Percentiles rank a stretch among this genome's conserved stretches.
Conservation (phyloP, 2,888 invertebrate genomes). For the Diabrotica balteata region DNA sequence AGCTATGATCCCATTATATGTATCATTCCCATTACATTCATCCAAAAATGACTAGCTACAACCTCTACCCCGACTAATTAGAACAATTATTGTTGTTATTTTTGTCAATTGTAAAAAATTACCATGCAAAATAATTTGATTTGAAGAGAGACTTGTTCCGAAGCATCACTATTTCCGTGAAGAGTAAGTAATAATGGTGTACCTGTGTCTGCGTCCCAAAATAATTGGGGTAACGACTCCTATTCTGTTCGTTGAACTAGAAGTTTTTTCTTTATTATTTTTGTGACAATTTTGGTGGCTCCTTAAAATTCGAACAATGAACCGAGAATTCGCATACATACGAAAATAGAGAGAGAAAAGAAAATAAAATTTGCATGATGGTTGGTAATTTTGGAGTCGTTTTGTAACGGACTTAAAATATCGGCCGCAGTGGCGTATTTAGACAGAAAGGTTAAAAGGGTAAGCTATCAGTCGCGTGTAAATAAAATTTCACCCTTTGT, state of each 20-base stretch:
- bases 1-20: too few species aligned
- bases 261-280: constrained; percentile 44
- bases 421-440: constrained; percentile 3
- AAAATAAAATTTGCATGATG: constrained; percentile 24
- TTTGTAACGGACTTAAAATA: constrained; percentile 17
- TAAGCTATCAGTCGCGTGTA: too few species aligned
- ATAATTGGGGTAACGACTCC: constrained; percentile 45
- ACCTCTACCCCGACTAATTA: too few species aligned
- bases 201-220: constrained; percentile 30
- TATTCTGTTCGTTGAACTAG: constrained; percentile 47
- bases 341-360: constrained; percentile 26
- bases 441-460: neutral
- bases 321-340: constrained; percentile 28
- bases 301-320: constrained; percentile 37
- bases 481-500: too few species aligned
- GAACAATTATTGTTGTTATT: too few species aligned
- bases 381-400: constrained; percentile 20
- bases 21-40: too few species aligned
- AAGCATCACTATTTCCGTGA: too few species aligned
- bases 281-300: constrained; percentile 45
- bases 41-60: too few species aligned
- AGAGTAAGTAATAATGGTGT: neutral
- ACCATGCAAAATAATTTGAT: too few species aligned
- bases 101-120: too few species aligned
- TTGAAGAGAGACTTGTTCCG: too few species aligned